Evolutionary conservation across 2,113 vertebrate species (phyloP).

Genomic region (Eretmochelys imbricata): DNA sequence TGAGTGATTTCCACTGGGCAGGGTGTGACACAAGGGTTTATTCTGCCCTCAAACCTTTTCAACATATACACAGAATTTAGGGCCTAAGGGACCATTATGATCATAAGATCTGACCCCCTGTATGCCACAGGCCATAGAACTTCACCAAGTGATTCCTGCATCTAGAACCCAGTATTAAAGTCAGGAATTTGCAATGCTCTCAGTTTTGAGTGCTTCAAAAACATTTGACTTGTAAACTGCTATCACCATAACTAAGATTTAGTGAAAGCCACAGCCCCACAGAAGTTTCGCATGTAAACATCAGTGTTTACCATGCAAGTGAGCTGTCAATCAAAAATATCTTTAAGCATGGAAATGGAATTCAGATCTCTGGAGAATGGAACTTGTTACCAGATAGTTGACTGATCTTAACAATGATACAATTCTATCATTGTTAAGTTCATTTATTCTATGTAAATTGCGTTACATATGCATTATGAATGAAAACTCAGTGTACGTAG

Average conservation of each 20-base stretch:
- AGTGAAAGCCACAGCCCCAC: neutral
- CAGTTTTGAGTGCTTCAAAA: neutral
- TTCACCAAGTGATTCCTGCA: neutral
- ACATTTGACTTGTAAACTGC: fast-evolving
- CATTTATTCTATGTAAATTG: neutral
- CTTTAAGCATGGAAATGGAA: neutral
- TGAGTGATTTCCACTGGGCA: neutral
- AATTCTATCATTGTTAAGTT: fast-evolving
- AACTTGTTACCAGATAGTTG: neutral
- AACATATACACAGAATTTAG: neutral
- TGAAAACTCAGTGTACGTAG: neutral
- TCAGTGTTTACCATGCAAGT: neutral
- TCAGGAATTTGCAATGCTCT: neutral
- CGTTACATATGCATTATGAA: neutral
- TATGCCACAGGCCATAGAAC: fast-evolving
- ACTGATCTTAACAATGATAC: fast-evolving
- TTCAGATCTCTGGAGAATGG: neutral
- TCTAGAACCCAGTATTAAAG: neutral
- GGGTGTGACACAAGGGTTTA: neutral
- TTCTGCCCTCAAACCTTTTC: neutral
- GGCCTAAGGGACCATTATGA: fast-evolving
- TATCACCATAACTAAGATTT: neutral
- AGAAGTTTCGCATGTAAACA: neutral
- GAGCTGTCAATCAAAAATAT: neutral
- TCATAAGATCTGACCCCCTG: neutral